Base-by-base conservation (phyloP, 2,113 vertebrate species). In the Astatotilapia flaviijosephi region DNA sequence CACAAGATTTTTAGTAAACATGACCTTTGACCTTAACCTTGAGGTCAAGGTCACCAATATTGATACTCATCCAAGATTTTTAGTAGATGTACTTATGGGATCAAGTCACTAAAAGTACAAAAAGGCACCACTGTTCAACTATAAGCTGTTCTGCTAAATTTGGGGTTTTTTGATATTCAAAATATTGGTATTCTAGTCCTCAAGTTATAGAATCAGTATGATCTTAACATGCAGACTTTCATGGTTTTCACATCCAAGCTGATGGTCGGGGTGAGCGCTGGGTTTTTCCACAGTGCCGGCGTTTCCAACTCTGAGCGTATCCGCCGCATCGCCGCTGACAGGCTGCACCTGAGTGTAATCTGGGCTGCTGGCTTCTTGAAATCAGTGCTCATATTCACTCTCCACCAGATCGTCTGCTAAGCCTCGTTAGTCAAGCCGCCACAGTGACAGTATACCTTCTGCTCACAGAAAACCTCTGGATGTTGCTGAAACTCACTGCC, bases 81-180 rank as follows among this genome's bases (percentile, higher is more conserved):
- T 65, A 65, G 60, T 2, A 65, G 4, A 65, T 37, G 31, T 4
- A 37, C 60, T 62, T 62, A 62, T 62, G 58, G 31, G 58, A 62
- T 65, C 19, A 65, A n/a, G 33, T 37, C 33, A 65, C 11, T 65
- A 65, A 37, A 37, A 65, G 33, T 68, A 68, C 11, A 68, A 21
- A 68, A 68, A 68, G 33, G 33, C 33, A 40, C 62, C 11, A 37
- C 33, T 68, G 33, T 40, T 68, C 19, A 68, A 68, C 19, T 68
- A 40, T 68, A 14, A 68, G 62, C 11, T 40, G 35, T 70, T 70
- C 35, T 62, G 9, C 31, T 62, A 65, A 35, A 65, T 65, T 65
- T 62, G 17, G 0, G 0, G 0, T 2, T 0, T n/a, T 35, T 65
- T n/a, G 17, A 65, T 26, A 73, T 26, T 73, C 13, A 26, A 14